Evolutionary conservation across 2,888 invertebrate species (phyloP), one percentile per base, ranked within the genome.

Genomic region (Calliopum simillimum): DNA sequence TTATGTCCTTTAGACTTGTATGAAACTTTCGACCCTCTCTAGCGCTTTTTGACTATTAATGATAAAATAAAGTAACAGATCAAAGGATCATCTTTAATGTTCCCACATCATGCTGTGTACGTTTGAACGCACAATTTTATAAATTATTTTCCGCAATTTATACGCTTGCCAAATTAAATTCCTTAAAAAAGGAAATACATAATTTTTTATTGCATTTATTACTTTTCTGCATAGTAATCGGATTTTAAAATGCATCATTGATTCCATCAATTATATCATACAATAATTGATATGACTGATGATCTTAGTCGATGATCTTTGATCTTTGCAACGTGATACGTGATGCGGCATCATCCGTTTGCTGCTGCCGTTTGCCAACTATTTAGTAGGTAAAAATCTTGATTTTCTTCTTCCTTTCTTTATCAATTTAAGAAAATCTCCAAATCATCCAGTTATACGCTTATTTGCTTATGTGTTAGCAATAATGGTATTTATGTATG

Each of bases 251-350:
- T 80, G 80, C 80, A 76, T 81, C 81, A 21, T 59, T 41, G 41
- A 44, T 14, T 44, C 65, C 23, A 66, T 66, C 46, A 53, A 55
- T 66, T 41, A 66, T 66, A 79, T 79, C 77, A 80, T 79, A 80
- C 79, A 79, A 77, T 79, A 78, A 77, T 79, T 82, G 80, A 79
- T 80, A 78, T 81, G 81, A 82, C 80, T 79, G 81, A 81, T 81
- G 79, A 79, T 77, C 77, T 61, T 56, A 19, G 16, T 19, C 8
- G 33, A 33, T 33, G 33, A 33, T 33, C 33, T 33, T 33, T 80
- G 79, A 81, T 76, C 79, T 79, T 77, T 79, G 80, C 78, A 76
- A 77, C 73, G n/a, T 33, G n/a, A n/a, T 33, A 69, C 64, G 33
- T 11, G 47, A 70, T 73, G 71, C 44, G 16, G 53, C 49, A 53